Evolutionary conservation across 1,140 invertebrate species (phyloP), one percentile per base, ranked within the genome.

Genomic region (Saccostrea glomerata): DNA sequence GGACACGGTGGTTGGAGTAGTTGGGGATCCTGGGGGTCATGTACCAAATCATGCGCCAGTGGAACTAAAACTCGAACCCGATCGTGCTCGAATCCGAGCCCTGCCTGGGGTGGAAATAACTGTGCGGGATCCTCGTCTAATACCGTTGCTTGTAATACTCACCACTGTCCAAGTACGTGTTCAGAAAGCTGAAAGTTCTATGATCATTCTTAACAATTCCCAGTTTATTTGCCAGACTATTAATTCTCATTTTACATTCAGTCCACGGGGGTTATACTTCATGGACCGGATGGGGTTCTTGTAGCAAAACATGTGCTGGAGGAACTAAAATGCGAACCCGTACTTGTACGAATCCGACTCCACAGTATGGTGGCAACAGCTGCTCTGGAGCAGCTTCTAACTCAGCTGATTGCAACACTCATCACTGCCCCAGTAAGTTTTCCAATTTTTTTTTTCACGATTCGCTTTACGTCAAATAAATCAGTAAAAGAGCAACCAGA

Each of bases 211-310:
- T 47, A 47, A 36, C 30, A 36, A 47, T 47, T 1, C 47, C 5
- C 2, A 47, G 47, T 47, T 47, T 47, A 6, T 47, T 47, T 47
- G 47, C 47, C 1, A 47, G 47, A 47, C 9, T 47, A 47, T 2
- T 47, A 7, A 47, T 7, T 47, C 47, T 47, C 6, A 47, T 47
- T 47, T 47, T 47, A 47, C 47, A 47, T 63, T 85, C 95, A 17
- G 95, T 95, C 88, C 95, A 97, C 88, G 96, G 96, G 7, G 95
- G 94, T 2, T 97, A 96, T 96, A 95, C 96, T 86, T 86, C 92
- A 0, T 97, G 93, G 94, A 25, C 55, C 92, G 7, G 97, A 96
- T 96, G 95, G 95, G 36, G 93, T 30, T 95, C 96, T 11, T 97
- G 97, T 91, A 55, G 73, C 47, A 47, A 36, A 3, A 91, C 95